Evolutionary conservation across 1,140 invertebrate genomes (phyloP), one percentile per base, ranked within the genome.

Genomic region (Penaeus vannamei): DNA sequence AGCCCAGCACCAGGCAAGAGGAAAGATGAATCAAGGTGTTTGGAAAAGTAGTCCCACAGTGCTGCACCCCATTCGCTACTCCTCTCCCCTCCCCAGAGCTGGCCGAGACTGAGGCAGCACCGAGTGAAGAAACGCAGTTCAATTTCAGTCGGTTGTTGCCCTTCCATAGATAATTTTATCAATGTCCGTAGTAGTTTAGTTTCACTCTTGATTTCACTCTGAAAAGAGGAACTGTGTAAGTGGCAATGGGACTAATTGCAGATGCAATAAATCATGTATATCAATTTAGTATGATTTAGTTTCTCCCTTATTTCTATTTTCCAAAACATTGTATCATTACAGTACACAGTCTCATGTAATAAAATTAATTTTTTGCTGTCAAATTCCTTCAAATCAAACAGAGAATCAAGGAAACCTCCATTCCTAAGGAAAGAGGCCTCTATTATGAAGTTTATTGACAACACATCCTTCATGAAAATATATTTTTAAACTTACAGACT

Each of bases 31-130:
- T 92, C 89, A 53, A 92, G 87, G 26, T 88, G 87, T 20, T 89
- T 86, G 17, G 90, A 89, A 29, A 91, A 91, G 61, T 91, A 90
- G 61, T 92, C 91, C 91, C 91, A 92, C n/a, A 92, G 29, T 23
- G 87, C 62, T 53, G 87, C 85, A 19, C 87, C 88, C 85, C 90
- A 90, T 46, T 91, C 91, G 22, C 83, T 87, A 36, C 85, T 80
- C 60, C 72, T 62, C 32, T 90, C 90, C 29, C 81, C 90, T 79
- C 85, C 90, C 84, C 91, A 91, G 26, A 91, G 72, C 32, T 83
- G 36, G 46, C 66, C 20, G n/a, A 90, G 60, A 59, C 79, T 32
- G 76, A 90, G 32, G 80, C 91, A 91, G 77, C 91, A 87, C 26
- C 88, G 85, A 23, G 91, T 22, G 23, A 83, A 87, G 22, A 90